These are phyloP conservation scores for Gobiocypris rarus DNA, from an alignment of 2,113 vertebrate species.

Conservation along the genomic window DNA sequence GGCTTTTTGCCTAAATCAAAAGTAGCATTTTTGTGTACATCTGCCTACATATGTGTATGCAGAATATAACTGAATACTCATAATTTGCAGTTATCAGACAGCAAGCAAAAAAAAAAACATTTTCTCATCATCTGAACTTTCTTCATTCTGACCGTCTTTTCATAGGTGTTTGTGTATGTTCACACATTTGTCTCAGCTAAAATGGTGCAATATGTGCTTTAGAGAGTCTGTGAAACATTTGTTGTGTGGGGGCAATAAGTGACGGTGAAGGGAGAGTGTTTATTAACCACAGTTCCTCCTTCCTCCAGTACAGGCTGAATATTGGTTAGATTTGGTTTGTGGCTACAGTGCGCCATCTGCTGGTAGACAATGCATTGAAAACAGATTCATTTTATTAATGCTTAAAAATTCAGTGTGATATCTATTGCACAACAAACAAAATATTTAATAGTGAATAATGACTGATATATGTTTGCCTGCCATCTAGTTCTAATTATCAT, in stretches of 20 bases:
- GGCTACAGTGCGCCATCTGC: conserved; percentile 13
- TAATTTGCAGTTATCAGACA: not conserved
- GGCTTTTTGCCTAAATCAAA: not conserved
- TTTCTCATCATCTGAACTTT: not conserved
- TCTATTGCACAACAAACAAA: not conserved
- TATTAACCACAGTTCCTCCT: not conserved
- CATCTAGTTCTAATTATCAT: no score
- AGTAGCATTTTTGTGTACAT: not conserved
- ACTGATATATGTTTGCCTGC: not conserved
- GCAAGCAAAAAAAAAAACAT: not conserved
- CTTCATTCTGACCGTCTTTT: not conserved
- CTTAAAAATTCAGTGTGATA: not conserved
- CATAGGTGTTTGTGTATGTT: not conserved
- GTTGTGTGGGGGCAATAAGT: conserved; percentile 7
- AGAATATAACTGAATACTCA: not conserved
- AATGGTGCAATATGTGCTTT: conserved; percentile 7
- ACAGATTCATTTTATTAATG: not conserved
- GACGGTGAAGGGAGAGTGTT: not conserved
- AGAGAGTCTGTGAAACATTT: conserved; percentile 11
- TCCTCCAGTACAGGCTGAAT: not conserved
- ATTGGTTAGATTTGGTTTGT: not conserved
- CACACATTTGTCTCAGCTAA: not conserved
- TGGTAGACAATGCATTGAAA: not conserved
- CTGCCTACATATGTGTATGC: not conserved
- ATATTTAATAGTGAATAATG: not conserved